These are phyloP conservation scores for Microctenopoma lineatum DNA, from an alignment of 2,797 vertebrate species.

Conservation along the genomic window DNA sequence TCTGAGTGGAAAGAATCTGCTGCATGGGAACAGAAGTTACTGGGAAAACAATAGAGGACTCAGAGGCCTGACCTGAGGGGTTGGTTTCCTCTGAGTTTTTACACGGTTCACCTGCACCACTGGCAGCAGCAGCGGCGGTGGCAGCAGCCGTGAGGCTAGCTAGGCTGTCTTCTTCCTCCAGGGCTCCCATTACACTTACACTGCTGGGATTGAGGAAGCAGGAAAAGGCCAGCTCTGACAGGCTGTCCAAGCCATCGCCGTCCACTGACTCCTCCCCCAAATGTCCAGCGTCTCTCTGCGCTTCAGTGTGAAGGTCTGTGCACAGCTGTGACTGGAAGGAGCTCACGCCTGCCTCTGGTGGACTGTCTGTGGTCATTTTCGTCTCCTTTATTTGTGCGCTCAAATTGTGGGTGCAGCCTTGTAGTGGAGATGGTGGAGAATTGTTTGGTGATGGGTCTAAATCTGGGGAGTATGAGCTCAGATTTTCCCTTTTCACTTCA, in stretches of 20 bases:
- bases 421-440: slow-evolving; percentile 86
- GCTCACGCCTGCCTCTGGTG: slow-evolving; percentile 83
- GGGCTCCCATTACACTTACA: slow-evolving; percentile 62
- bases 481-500: slow-evolving; percentile 92
- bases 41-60: slow-evolving; percentile 70
- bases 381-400: slow-evolving; percentile 79
- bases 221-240: slow-evolving; percentile 77
- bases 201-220: slow-evolving; percentile 75
- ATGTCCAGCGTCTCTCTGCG: slow-evolving; percentile 53
- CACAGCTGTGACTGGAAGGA: slow-evolving; percentile 89
- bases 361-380: slow-evolving; percentile 82
- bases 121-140: slow-evolving; percentile 43
- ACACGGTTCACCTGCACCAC: slow-evolving; percentile 26
- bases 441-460: slow-evolving; percentile 84
- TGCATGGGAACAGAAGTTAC: slow-evolving; percentile 70
- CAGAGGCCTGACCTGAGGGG: slow-evolving; percentile 39
- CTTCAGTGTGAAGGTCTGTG: slow-evolving; percentile 78
- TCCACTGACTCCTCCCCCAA: slow-evolving; percentile 58
- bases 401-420: slow-evolving; percentile 80
- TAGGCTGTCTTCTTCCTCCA: slow-evolving; percentile 71
- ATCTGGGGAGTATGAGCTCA: slow-evolving; percentile 85
- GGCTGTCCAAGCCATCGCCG: slow-evolving; percentile 67
- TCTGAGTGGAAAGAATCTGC: slow-evolving; percentile 70
- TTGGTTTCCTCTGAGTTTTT: slow-evolving; percentile 35
- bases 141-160: slow-evolving; percentile 70